Evolutionary conservation across 2,113 vertebrate genomes (phyloP), one percentile per base, ranked within the genome.

Genomic region (Penelope pileata): DNA sequence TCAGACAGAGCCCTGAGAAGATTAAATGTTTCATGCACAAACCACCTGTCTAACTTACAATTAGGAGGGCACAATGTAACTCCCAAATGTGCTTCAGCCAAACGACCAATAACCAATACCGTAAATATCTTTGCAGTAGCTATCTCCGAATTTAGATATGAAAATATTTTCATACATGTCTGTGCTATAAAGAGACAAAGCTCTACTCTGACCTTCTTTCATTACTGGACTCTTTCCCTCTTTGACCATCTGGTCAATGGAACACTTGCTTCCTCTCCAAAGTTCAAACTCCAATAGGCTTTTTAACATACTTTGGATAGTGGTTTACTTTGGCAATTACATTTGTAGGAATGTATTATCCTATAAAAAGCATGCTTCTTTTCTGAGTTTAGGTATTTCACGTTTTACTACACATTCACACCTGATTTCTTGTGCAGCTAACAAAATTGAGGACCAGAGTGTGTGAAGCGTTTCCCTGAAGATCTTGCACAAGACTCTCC

Each of bases 1-100:
- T 69, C 86, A 94, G 90, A 82, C 54, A 78, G 47, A 83, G 45
- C 43, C 75, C 86, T 69, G 72, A 78, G 96, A 91, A 95, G 94
- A 90, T 56, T 45, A 91, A 91, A 91, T 1, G 32, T 76, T 90
- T 74, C 62, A 47, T 74, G 89, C 64, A 63, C 38, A 96, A 95
- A 83, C 67, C 77, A 88, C 93, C 86, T 87, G 67, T 88, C 88
- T 88, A 93, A 86, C 72, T 54, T 82, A 90, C 76, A 94, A 81
- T 91, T 87, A 96, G 27, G 68, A 67, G 2, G 1, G 67, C 78
- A 81, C 63, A 73, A 94, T 97, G 51, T 68, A 84, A 88, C 78
- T 88, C 12, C 1, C 75, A 96, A 64, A 64, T 23, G 58, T 43
- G 70, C 64, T 90, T 96, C 89, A 93, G 92, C 92, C 90, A 96